Base-by-base conservation (phyloP, 2,888 invertebrate genomes). In the Julus scanicus region DNA sequence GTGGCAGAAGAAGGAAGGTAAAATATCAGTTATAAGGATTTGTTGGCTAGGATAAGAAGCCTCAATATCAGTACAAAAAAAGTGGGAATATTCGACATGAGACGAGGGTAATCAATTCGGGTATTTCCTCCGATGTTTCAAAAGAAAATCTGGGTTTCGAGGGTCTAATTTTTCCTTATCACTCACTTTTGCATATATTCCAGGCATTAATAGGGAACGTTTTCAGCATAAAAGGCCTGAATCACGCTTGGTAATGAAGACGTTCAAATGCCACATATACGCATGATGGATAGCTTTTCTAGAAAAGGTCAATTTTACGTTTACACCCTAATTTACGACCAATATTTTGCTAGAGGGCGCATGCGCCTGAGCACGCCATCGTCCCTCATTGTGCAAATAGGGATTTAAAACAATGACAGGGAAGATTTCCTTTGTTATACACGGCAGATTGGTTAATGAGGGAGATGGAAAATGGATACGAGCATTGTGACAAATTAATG, bases 161-260 rank as follows among this genome's bases (percentile, higher is more conserved):
- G 71, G 71, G 71, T 71, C 71, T 71, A 71, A 71, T 71, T 71
- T 71, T 71, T 71, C 71, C 29, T 29, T 71, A 71, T 71, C 71
- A 71, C 71, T 71, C 71, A 71, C 71, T 71, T 71, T 71, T 71
- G 71, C 71, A 71, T 71, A 71, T 71, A 71, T 71, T 71, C n/a
- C 71, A 9, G 71, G 29, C 71, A 71, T 71, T 71, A 71, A 71
- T 29, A 71, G 29, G 29, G 11, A 71, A 71, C 71, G 71, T 44
- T 84, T 29, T 40, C 84, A 40, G 40, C 40, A 84, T 84, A 84
- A 84, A 40, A 84, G 37, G 40, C 84, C 88, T 88, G 88, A 88
- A 88, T 88, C 88, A 88, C 83, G 84, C 84, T 88, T 39, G 86
- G 40, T 88, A 88, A 88, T 88, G 88, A 88, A 88, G 88, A 88